Percentiles rank a stretch among this genome's conserved stretches.
Evolutionary conservation across 2,797 vertebrate genomes (phyloP).

Genomic region (Neoniphon sammara): DNA sequence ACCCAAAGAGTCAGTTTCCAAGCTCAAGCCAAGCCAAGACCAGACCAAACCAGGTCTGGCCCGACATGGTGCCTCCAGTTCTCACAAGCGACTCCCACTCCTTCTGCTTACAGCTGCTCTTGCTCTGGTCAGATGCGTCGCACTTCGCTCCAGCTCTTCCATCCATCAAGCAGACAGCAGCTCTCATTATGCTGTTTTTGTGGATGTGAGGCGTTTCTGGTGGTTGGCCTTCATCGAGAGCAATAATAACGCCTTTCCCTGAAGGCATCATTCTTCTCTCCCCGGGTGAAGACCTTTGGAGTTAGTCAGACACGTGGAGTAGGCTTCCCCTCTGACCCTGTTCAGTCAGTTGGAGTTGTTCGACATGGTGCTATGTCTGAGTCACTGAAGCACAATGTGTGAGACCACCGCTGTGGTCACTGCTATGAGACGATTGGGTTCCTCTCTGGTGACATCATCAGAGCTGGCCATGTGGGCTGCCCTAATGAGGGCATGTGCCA

Average conservation of each 20-base stretch:
- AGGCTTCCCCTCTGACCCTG: constrained; percentile 45
- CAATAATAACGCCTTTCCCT: constrained; percentile 22
- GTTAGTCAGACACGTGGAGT: constrained; percentile 51
- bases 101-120: constrained; percentile 56
- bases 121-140: constrained; percentile 41
- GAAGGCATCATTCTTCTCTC: constrained; percentile 25
- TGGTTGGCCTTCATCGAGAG: constrained; percentile 30
- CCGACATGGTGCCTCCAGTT: constrained; percentile 40
- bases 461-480: constrained; percentile 57
- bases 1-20: constrained; percentile 22
- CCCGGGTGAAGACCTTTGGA: constrained; percentile 12
- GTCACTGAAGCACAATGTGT: constrained; percentile 61
- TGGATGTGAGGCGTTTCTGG: constrained; percentile 17
- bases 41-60: constrained; percentile 26
- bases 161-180: constrained; percentile 55
- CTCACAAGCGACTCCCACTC: constrained; percentile 45
- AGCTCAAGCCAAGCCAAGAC: constrained; percentile 29
- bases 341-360: constrained; percentile 57
- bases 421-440: constrained; percentile 42
- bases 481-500: constrained; percentile 61
- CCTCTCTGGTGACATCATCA: constrained; percentile 59
- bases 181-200: constrained; percentile 51
- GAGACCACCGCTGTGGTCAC: constrained; percentile 55
- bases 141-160: constrained; percentile 33
- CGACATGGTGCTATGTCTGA: constrained; percentile 52